Conservation (phyloP, 2,888 invertebrate species). For the Napeogenes sylphis region DNA sequence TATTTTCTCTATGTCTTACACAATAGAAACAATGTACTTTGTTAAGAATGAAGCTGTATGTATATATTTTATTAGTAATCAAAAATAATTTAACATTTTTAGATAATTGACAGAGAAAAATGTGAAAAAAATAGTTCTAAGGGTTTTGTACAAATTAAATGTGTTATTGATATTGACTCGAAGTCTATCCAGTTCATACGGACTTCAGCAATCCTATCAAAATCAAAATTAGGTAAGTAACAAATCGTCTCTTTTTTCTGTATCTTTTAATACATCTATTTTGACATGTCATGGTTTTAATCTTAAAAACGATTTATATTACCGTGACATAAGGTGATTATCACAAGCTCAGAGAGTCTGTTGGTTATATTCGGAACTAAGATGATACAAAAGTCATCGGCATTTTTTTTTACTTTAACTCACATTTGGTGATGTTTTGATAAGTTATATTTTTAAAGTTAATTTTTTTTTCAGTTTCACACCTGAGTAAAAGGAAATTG, state of each 20-base stretch:
- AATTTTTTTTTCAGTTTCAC: slow-evolving; percentile 9
- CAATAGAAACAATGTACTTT: no score
- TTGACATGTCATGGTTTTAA: no score
- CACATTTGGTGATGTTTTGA: background rate
- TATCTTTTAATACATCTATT: no score
- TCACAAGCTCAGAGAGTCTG: background rate
- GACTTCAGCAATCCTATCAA: background rate
- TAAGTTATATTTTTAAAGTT: background rate
- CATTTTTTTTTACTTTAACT: background rate
- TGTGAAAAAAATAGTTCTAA: background rate
- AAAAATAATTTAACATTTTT: background rate
- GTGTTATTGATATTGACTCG: background rate
- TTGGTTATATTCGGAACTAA: no score
- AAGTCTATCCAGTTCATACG: background rate
- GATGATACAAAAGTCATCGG: no score
- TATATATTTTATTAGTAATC: no score
- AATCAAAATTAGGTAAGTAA: background rate
- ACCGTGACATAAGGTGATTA: background rate
- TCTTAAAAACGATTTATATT: background rate
- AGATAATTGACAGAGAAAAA: slow-evolving; percentile 5
- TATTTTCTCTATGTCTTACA: no score
- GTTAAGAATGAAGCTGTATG: no score
- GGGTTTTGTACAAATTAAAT: background rate
- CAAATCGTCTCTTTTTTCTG: no score
- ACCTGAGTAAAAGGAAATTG: background rate